phyloP scores from a whole-genome alignment of 2,113 vertebrate genomes.

The Pontoporia blainvillei region DNA sequence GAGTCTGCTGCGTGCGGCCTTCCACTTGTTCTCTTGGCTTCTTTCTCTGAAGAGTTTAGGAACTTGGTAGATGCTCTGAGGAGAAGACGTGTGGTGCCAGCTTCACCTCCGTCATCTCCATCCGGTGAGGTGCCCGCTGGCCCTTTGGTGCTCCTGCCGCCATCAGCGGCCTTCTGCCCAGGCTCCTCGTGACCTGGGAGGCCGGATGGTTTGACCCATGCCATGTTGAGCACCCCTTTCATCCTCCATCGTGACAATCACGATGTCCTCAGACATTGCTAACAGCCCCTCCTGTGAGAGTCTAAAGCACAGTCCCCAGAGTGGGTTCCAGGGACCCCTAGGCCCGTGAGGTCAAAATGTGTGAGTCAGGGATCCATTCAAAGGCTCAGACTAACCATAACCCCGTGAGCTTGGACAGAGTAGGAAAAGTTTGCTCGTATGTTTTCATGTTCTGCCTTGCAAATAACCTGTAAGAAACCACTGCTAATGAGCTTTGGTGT shows the following conservation, averaged over 20 bases:
- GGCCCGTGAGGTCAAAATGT: background rate
- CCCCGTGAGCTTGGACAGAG: background rate
- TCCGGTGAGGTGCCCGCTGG: background rate
- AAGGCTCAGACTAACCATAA: too few relatives aligned
- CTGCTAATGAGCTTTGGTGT: background rate
- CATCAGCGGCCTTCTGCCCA: background rate
- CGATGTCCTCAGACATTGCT: background rate
- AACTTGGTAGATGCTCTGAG: background rate
- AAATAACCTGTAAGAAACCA: background rate
- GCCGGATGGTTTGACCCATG: rapidly evolving
- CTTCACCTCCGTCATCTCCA: background rate
- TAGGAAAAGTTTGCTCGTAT: background rate
- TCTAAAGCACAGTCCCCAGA: background rate
- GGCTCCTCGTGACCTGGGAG: background rate
- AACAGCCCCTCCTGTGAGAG: too few relatives aligned
- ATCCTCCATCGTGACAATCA: background rate
- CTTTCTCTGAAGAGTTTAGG: background rate
- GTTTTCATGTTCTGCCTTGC: rapidly evolving
- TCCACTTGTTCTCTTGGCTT: background rate
- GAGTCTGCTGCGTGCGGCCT: too few relatives aligned
- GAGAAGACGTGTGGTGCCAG: background rate
- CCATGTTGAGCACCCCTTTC: rapidly evolving
- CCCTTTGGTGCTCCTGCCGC: background rate
- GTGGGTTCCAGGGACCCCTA: background rate
- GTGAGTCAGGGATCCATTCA: background rate